phyloP scores from a whole-genome alignment of 2,113 vertebrate species.

The Sisor rabdophorus region DNA sequence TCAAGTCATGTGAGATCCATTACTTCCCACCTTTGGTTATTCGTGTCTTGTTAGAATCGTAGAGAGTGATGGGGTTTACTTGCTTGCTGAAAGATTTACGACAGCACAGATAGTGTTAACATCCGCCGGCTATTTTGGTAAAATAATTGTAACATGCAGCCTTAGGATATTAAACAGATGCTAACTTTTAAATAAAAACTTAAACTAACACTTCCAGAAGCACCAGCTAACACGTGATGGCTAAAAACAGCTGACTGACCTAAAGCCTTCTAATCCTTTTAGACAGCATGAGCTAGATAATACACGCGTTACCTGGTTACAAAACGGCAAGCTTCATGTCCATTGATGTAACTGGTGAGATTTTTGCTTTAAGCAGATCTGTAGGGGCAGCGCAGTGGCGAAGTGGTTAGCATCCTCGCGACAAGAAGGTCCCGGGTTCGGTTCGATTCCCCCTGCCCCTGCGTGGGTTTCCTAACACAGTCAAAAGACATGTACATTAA shows the following conservation, averaged over 20 bases:
- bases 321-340: slow-evolving; percentile 65
- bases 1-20: slow-evolving; percentile 8
- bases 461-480: no score
- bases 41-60: slow-evolving; percentile 61
- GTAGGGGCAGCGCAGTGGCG: no score
- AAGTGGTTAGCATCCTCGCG: no score
- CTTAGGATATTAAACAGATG: slow-evolving; percentile 62
- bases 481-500: no score
- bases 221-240: slow-evolving; percentile 44
- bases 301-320: slow-evolving; percentile 64
- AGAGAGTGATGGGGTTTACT: slow-evolving; percentile 50
- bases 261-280: background rate
- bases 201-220: slow-evolving; percentile 44
- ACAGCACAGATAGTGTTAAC: slow-evolving; percentile 51
- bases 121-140: slow-evolving; percentile 49
- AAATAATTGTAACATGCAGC: slow-evolving; percentile 54
- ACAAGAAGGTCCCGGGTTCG: no score
- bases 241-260: slow-evolving; percentile 54
- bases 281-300: background rate
- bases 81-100: slow-evolving; percentile 65
- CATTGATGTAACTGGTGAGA: slow-evolving; percentile 58
- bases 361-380: slow-evolving; percentile 35
- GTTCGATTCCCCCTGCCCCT: no score
- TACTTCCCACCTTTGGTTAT: slow-evolving; percentile 44
- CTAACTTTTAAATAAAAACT: slow-evolving; percentile 66